Evolutionary conservation across 2,797 vertebrate species (phyloP), one percentile per base, ranked within the genome.

Genomic region (Oryzias dopingdopingensis): DNA sequence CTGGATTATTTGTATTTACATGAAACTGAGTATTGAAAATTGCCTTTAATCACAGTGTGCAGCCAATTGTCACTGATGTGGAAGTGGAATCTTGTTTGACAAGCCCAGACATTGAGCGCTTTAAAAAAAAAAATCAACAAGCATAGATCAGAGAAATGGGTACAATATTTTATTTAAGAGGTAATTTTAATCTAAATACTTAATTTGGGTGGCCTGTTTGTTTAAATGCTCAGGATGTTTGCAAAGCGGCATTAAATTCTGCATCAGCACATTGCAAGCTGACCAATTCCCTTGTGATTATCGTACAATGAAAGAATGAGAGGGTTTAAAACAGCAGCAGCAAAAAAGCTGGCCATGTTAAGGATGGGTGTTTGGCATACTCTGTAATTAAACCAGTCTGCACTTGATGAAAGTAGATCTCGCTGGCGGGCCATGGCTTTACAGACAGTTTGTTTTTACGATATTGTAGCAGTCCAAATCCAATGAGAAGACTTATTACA

Each of bases 401-500:
- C 83, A 89, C 91, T 90, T 86, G 90, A 92, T 92, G 90, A 90
- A 91, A 90, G 91, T 82, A 85, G 89, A 91, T 91, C 90, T 84
- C 82, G 88, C 89, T 89, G 89, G 87, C 86, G 86, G 89, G 86
- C 85, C 84, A 80, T 63, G 62, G 86, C 90, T 90, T 91, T 89
- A 88, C 87, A 91, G 88, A 82, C 89, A 90, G 88, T 91, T 91
- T 91, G 85, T 82, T 86, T 90, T 92, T 91, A 92, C 82, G 83
- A 90, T 87, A 90, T 91, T 91, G 92, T 92, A 90, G 90, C 81
- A 88, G 89, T 89, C 82, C 85, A 91, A 91, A 91, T 91, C 89
- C 86, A 92, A 91, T 90, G 87, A 88, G 89, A 89, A 89, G 89
- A 91, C 91, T 91, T 90, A 85, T 90, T 84, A 89, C 81, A 65